Conservation (phyloP, 2,797 vertebrate genomes). For the Anguilla pacifica region DNA sequence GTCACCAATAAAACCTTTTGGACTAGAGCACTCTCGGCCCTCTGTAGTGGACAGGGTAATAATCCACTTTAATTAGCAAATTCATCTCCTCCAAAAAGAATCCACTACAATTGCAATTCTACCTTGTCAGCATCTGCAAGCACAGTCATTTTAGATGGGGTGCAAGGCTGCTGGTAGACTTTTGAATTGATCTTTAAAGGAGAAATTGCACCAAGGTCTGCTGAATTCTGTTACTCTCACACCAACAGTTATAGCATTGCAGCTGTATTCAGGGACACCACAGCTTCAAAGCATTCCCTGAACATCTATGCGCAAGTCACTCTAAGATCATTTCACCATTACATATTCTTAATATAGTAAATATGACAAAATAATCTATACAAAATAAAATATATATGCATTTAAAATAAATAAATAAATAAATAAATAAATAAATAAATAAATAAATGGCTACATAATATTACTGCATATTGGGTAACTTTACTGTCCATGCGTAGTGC, state of each 20-base stretch:
- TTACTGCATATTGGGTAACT: no score
- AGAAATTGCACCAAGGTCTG: not conserved
- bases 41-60: constrained; percentile 26
- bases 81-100: constrained; percentile 40
- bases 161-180: not conserved
- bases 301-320: no score
- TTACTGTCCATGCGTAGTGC: not conserved
- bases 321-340: no score
- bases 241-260: not conserved
- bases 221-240: not conserved
- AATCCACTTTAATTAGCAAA: constrained; percentile 53
- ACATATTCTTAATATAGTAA: no score
- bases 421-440: no score
- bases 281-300: not conserved
- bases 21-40: not conserved
- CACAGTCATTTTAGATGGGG: not conserved
- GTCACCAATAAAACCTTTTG: constrained; percentile 8
- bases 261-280: not conserved
- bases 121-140: constrained; percentile 24
- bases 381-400: no score
- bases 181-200: not conserved
- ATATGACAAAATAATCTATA: no score
- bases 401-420: no score
- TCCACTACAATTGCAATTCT: constrained; percentile 31
- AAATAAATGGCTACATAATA: no score